Base-by-base conservation (phyloP, 2,888 invertebrate genomes). In the Brachylomia viminalis region DNA sequence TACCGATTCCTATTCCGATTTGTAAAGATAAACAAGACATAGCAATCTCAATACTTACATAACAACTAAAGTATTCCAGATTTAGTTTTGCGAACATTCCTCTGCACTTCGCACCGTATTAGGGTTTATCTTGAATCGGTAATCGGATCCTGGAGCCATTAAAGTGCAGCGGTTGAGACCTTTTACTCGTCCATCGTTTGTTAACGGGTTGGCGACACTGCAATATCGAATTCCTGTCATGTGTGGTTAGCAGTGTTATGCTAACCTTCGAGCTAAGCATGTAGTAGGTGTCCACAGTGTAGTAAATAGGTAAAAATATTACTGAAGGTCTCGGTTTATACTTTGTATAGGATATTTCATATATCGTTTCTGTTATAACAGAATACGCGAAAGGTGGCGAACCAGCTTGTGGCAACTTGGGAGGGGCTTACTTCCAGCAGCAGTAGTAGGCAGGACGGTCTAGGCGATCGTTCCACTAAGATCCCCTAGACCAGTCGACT, bases 71-170 rank as follows among this genome's bases (percentile, higher is more conserved):
- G 1, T 52, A n/a, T 45, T 72, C n/a, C 15, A 20, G 33, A 47
- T 73, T n/a, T 33, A 64, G 52, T 52, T 45, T 17, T 45, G 20
- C 33, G n/a, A 17, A 8, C 15, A 52, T 30, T 45, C 27, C 17
- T 30, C 10, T 49, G 17, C 6, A 38, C 30, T 15, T 49, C 10
- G 4, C 2, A 8, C 38, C 17, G 11, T 54, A 42, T 42, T 20
- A 2, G 45, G 38, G 15, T 42, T 82, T 66, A 49, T 49, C 42
- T 75, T 47, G 49, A 30, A 59, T 71, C 54, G 38, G 78, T 77
- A 49, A 78, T 68, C 79, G 27, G 47, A 71, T 77, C 38, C 64
- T 33, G 67, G 79, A 69, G 42, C 69, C 17, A 10, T 52, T 23
- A n/a, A 78, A 69, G 23, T 70, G 58, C 58, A 70, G 30, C 15